Base-by-base conservation (phyloP, 2,797 vertebrate genomes). In the Alosa sapidissima region DNA sequence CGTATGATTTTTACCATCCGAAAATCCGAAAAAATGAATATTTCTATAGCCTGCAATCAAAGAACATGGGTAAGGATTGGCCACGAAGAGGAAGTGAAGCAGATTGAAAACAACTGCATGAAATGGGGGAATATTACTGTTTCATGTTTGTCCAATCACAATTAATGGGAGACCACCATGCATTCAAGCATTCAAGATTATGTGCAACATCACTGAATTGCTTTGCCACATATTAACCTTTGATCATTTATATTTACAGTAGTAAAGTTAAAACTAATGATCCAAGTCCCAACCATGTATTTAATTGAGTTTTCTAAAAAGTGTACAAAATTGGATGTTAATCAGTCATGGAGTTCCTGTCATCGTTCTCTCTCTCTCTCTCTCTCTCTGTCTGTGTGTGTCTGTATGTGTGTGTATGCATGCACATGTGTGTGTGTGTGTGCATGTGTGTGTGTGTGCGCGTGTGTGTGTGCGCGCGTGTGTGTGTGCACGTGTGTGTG, bases 41-140 rank as follows among this genome's bases (percentile, higher is more conserved):
- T 75, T 75, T 36, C 72, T 78, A 78, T 45, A 78, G 72, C 72
- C 41, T 21, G 72, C 36, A 78, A 78, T 45, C 41, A 78, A 47
- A 78, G 19, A 47, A 78, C 78, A 45, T 45, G 72, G 36, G 72
- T 45, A 78, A 81, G 84, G 88, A 90, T 90, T 91, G 90, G 92
- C 93, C 86, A 48, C 45, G 89, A 88, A 90, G 90, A 90, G 91
- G 89, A 92, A 86, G 89, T 86, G 8, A 85, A 87, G 55, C 47
- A 86, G 90, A 92, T 90, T 83, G 86, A 92, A 92, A 91, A 89
- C 90, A 92, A 91, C 92, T 88, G 85, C 82, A n/a, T 84, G 90
- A 92, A 88, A 91, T 88, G 85, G 84, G 55, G 60, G 85, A 85
- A 86, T 82, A 60, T 87, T 41, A 11, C 88, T 92, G 89, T 92